Evolutionary conservation across 1,140 invertebrate species (phyloP).

Genomic region (Drosophila trapezifrons): DNA sequence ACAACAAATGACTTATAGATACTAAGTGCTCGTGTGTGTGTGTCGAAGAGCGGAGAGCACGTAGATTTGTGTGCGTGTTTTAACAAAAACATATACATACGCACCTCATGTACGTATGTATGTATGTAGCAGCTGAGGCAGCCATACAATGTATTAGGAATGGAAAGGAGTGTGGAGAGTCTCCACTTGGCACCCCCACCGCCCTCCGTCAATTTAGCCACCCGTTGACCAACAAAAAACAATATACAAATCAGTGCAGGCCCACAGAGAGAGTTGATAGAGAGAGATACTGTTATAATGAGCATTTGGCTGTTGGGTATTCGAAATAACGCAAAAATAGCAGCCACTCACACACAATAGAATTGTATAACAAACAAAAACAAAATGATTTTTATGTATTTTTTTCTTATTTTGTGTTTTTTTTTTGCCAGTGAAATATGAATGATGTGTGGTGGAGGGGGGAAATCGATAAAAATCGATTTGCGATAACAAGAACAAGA

Average conservation of each 20-base stretch:
- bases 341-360: constrained; percentile 30
- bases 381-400: constrained; percentile 34
- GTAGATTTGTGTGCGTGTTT: constrained; percentile 26
- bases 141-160: constrained; percentile 53
- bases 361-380: constrained; percentile 70
- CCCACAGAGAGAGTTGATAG: constrained; percentile 10
- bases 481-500: constrained; percentile 46
- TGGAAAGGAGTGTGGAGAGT: constrained; percentile 43
- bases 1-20: constrained; percentile 67
- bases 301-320: constrained; percentile 47
- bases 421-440: constrained; percentile 28
- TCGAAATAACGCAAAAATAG: constrained; percentile 46
- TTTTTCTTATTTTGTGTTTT: neutral
- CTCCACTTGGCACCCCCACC: constrained; percentile 11
- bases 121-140: constrained; percentile 48
- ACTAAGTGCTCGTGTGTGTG: constrained; percentile 55
- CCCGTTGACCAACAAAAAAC: constrained; percentile 6
- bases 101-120: constrained; percentile 27
- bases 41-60: constrained; percentile 25
- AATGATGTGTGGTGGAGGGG: constrained; percentile 25
- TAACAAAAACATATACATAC: constrained; percentile 24
- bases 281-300: constrained; percentile 64
- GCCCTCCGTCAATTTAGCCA: constrained; percentile 11
- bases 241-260: constrained; percentile 61
- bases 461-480: constrained; percentile 76